A percentile compares a stretch with the other conserved stretches of the same genome.
phyloP scores from a whole-genome alignment of 1,140 invertebrate species.

The Lineus longissimus region DNA sequence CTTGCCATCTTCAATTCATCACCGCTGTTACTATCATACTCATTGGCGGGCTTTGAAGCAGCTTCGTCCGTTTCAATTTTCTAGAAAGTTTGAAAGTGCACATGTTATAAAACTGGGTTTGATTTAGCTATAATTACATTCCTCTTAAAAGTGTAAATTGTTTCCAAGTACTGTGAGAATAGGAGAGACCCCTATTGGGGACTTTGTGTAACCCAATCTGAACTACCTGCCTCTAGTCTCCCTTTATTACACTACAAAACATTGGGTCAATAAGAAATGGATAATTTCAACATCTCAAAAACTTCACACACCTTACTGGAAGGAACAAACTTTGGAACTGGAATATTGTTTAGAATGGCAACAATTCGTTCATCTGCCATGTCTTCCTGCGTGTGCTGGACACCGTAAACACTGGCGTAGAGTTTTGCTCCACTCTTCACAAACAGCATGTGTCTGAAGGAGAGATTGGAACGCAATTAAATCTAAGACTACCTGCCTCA shows the following conservation, averaged over 20 bases:
- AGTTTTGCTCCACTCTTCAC: constrained; percentile 39
- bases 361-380: constrained; percentile 15
- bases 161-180: too few species aligned
- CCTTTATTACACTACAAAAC: too few species aligned
- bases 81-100: constrained; percentile 22
- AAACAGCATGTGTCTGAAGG: constrained; percentile 45
- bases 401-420: constrained; percentile 31
- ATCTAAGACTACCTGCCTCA: too few species aligned
- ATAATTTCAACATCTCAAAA: constrained; percentile 1
- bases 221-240: too few species aligned
- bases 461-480: constrained; percentile 2
- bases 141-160: too few species aligned
- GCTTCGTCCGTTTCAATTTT: constrained; percentile 44
- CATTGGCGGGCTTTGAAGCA: constrained; percentile 21
- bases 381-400: constrained; percentile 22
- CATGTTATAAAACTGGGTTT: not conserved
- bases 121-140: too few species aligned
- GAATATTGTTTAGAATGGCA: constrained; percentile 16
- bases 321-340: constrained; percentile 28
- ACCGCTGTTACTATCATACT: constrained; percentile 5
- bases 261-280: too few species aligned
- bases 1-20: constrained; percentile 33
- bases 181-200: too few species aligned
- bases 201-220: too few species aligned
- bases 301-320: constrained; percentile 27